phyloP scores from a whole-genome alignment of 2,113 vertebrate species.

The Ammodytes dubius region DNA sequence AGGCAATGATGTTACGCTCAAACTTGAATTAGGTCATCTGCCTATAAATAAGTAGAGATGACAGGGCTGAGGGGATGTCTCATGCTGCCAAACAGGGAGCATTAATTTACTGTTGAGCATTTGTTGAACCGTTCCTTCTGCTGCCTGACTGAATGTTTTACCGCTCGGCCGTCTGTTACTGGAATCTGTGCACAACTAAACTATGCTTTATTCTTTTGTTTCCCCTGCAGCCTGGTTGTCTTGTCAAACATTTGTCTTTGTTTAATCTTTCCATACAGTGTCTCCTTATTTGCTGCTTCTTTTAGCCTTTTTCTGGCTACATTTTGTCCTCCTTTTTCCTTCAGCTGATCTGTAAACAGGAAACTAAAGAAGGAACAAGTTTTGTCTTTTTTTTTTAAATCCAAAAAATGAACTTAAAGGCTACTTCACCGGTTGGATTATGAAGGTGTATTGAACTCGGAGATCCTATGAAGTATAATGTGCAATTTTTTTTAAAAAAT shows the following conservation, averaged over 20 bases:
- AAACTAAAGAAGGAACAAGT: not conserved
- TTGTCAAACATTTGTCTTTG: conserved; percentile 12
- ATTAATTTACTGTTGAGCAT: conserved; percentile 52
- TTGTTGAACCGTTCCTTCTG: conserved; percentile 23
- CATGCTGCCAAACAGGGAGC: conserved; percentile 65
- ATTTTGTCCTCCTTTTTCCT: not conserved
- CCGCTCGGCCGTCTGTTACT: conserved; percentile 28
- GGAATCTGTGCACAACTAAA: conserved; percentile 7
- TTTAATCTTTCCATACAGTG: not conserved
- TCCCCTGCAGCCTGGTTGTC: not conserved
- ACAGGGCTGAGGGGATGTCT: conserved; percentile 55
- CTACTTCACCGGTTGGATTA: too few relatives aligned
- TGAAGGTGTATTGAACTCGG: too few relatives aligned
- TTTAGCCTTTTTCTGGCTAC: not conserved
- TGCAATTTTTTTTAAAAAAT: too few relatives aligned
- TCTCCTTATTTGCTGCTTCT: not conserved
- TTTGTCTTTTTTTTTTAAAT: too few relatives aligned
- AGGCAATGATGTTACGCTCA: conserved; percentile 50
- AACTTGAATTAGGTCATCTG: conserved; percentile 63
- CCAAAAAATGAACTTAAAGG: too few relatives aligned
- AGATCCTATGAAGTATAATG: too few relatives aligned
- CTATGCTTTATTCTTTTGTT: conserved; percentile 20
- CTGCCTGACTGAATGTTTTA: conserved; percentile 33
- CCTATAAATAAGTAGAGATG: conserved; percentile 76
- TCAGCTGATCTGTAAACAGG: not conserved